These are phyloP conservation scores for Drosophila mojavensis DNA, from an alignment of 1,140 invertebrate genomes.

Conservation along the genomic window DNA sequence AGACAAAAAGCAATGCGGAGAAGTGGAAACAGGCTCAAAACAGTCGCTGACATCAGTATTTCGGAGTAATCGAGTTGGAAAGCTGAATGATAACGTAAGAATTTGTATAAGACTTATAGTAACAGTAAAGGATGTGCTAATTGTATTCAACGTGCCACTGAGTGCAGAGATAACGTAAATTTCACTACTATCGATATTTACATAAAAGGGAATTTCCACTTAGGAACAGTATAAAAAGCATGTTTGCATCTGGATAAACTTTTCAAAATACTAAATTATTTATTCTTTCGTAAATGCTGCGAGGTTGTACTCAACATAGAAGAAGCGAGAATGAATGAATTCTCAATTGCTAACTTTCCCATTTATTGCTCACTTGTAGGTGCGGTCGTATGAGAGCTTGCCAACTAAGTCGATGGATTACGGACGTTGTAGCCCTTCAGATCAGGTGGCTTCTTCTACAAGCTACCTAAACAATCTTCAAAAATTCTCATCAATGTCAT, in stretches of 20 bases:
- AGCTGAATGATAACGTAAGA: constrained; percentile 64
- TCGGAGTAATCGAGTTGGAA: constrained; percentile 41
- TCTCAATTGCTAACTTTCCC: no score
- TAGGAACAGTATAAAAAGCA: no score
- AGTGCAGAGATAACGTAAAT: no score
- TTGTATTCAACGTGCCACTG: no score
- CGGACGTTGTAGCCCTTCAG: constrained; percentile 8
- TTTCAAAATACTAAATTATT: no score
- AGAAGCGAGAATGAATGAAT: no score
- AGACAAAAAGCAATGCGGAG: constrained; percentile 84
- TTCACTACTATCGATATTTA: no score
- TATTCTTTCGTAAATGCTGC: no score
- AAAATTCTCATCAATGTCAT: constrained; percentile 42
- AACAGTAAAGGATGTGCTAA: no score
- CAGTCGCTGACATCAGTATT: constrained; percentile 66
- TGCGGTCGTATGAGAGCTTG: constrained; percentile 75
- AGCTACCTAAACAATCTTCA: constrained; percentile 34
- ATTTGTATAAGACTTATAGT: not conserved
- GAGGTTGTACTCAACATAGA: no score
- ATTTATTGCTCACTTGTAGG: constrained; percentile 34
- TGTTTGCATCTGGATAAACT: no score
- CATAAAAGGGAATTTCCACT: no score
- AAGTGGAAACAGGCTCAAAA: constrained; percentile 49
- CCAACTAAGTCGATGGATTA: constrained; percentile 53
- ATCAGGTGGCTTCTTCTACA: not conserved